These are phyloP conservation scores for Tupaia chinensis DNA, from an alignment of 2,113 vertebrate genomes.

Conservation along the genomic window DNA sequence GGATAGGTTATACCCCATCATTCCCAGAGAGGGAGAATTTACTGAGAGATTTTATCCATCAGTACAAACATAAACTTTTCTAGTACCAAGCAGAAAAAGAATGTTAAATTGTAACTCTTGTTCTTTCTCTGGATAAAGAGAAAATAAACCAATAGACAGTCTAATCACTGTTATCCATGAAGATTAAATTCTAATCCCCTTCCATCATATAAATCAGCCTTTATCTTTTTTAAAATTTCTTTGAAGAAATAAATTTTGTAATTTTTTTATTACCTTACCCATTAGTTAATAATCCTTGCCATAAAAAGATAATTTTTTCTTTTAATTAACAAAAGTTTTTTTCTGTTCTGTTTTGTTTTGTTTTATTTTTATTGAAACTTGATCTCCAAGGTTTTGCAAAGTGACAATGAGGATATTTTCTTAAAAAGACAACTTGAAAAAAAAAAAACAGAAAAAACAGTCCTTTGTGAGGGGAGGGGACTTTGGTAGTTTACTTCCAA, in stretches of 20 bases:
- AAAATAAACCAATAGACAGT: background rate
- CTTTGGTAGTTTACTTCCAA: background rate
- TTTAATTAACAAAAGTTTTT: background rate
- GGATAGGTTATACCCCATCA: background rate
- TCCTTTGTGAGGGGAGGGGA: too few species aligned
- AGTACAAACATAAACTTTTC: background rate
- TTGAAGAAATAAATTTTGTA: background rate
- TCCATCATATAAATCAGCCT: background rate
- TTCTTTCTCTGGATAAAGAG: background rate
- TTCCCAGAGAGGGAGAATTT: background rate
- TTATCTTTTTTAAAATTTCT: slow-evolving; percentile 30
- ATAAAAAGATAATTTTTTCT: slow-evolving; percentile 16
- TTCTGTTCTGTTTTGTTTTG: background rate
- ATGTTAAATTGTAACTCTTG: slow-evolving; percentile 14
- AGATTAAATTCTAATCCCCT: background rate
- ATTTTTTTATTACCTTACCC: background rate
- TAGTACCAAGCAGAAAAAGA: background rate
- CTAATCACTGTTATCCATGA: background rate
- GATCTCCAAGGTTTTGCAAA: background rate
- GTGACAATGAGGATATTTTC: too few species aligned
- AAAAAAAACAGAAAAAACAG: background rate
- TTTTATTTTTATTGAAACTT: background rate
- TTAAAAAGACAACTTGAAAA: background rate
- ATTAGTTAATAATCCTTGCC: background rate
- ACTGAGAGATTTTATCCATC: background rate